Evolutionary conservation across 1,140 invertebrate species (phyloP).

Genomic region (Myzus persicae): DNA sequence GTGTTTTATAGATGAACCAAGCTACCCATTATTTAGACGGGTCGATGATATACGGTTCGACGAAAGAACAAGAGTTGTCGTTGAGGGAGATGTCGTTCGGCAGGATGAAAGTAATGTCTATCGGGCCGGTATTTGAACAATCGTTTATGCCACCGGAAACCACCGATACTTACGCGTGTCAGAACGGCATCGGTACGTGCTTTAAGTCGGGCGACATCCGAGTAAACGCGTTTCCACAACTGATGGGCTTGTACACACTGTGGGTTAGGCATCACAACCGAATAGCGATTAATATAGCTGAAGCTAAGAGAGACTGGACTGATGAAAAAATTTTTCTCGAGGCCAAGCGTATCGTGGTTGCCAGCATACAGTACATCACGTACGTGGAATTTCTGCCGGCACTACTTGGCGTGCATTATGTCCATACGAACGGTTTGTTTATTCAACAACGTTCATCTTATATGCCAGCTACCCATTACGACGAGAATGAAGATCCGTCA

Average conservation of each 20-base stretch:
- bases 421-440: conserved; percentile 49
- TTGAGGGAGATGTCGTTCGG: conserved; percentile 69
- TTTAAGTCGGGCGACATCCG: conserved; percentile 70
- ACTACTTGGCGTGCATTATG: conserved; percentile 67
- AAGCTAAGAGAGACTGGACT: conserved; percentile 76
- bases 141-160: conserved; percentile 62
- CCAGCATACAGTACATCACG: conserved; percentile 89
- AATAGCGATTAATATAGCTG: conserved; percentile 74
- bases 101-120: too few relatives aligned
- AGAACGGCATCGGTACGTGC: conserved; percentile 62
- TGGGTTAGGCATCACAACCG: conserved; percentile 91
- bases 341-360: conserved; percentile 81
- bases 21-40: conserved; percentile 78
- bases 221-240: conserved; percentile 80
- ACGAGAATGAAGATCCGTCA: conserved; percentile 70
- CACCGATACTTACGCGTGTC: conserved; percentile 54
- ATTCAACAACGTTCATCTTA: too few relatives aligned
- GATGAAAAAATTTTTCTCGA: conserved; percentile 83
- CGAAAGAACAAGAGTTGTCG: conserved; percentile 66
- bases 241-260: conserved; percentile 82
- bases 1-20: conserved; percentile 72
- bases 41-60: conserved; percentile 77
- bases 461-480: conserved; percentile 68
- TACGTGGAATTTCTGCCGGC: conserved; percentile 87
- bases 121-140: too few relatives aligned